phyloP scores from a whole-genome alignment of 2,113 vertebrate species.

The Chitala chitala region DNA sequence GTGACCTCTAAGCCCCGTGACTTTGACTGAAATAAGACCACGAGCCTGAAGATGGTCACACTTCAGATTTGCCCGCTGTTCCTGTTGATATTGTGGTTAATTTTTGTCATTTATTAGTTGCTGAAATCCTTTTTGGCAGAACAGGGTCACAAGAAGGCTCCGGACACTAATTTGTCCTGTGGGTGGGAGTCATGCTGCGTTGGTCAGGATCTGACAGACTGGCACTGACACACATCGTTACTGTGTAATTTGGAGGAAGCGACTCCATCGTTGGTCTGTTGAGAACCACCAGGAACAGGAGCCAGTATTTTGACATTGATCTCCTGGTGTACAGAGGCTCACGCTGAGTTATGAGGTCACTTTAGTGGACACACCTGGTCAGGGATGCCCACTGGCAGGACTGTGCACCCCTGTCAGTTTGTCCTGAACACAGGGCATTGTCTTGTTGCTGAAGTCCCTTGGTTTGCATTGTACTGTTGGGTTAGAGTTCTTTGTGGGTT shows the following conservation, averaged over 20 bases:
- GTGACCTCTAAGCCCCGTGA: neutral
- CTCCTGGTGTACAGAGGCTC: neutral
- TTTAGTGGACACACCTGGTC: too few relatives aligned
- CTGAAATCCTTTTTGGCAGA: neutral
- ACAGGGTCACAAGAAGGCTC: neutral
- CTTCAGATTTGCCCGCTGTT: neutral
- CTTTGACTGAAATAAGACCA: neutral
- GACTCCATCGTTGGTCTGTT: neutral
- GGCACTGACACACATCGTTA: neutral
- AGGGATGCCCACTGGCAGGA: too few relatives aligned
- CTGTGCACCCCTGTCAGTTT: too few relatives aligned
- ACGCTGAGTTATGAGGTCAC: neutral
- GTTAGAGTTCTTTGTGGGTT: too few relatives aligned
- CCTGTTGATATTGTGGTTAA: neutral
- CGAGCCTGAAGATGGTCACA: neutral
- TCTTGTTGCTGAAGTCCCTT: too few relatives aligned
- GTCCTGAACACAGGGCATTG: too few relatives aligned
- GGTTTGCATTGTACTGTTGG: too few relatives aligned
- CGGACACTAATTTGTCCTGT: constrained; percentile 1
- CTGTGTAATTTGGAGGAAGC: neutral
- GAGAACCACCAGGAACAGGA: neutral
- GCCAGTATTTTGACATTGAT: neutral
- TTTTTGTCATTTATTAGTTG: neutral
- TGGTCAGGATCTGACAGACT: neutral
- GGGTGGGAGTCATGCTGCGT: constrained; percentile 6